Evolutionary conservation across 2,113 vertebrate species (phyloP).

Genomic region (Cryptoleucopteryx plumbea): DNA sequence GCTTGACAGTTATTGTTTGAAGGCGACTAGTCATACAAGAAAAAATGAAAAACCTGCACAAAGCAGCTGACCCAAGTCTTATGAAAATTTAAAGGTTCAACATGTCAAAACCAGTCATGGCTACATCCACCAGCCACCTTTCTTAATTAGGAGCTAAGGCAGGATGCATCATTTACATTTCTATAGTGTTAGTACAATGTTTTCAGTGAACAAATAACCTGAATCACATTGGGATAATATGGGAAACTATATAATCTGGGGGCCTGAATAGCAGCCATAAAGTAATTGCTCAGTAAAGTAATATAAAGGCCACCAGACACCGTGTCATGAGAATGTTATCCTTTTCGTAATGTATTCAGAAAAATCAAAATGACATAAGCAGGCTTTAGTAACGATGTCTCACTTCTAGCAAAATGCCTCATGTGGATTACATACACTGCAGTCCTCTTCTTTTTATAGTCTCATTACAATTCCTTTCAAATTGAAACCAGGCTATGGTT

Average conservation of each 20-base stretch:
- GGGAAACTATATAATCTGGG: background rate
- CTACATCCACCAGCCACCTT: background rate
- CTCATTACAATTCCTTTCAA: background rate
- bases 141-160: background rate
- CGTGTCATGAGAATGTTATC: background rate
- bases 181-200: background rate
- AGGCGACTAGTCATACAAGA: background rate
- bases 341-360: background rate
- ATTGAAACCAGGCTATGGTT: background rate
- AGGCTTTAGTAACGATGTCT: background rate
- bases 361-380: conserved; percentile 28
- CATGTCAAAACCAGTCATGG: background rate
- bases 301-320: conserved; percentile 16
- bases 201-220: background rate
- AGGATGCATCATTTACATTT: background rate
- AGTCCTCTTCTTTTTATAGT: conserved; percentile 21
- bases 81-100: background rate
- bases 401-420: conserved; percentile 4
- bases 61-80: background rate
- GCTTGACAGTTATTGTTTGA: background rate
- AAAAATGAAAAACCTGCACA: background rate
- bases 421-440: background rate
- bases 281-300: background rate
- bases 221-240: background rate
- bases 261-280: background rate